Evolutionary conservation across 2,797 vertebrate species (phyloP).

Genomic region (Thripadectes ignobilis): DNA sequence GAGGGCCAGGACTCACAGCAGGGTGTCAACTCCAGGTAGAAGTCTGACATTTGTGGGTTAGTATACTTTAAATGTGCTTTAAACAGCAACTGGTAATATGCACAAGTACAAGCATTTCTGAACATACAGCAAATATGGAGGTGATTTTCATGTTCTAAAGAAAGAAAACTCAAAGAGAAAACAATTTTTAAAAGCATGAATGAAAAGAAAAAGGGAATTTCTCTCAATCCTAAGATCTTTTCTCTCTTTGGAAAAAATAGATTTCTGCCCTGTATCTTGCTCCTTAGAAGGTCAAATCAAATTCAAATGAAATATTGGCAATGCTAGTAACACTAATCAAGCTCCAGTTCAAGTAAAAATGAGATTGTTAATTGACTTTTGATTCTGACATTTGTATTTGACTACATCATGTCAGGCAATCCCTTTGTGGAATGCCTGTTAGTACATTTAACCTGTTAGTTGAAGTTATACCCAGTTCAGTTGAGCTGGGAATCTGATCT

Average conservation of each 20-base stretch:
- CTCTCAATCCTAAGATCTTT: not conserved
- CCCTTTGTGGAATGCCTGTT: not conserved
- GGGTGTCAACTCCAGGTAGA: not conserved
- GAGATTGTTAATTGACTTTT: not conserved
- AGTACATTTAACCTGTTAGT: not conserved
- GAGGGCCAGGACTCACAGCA: not conserved
- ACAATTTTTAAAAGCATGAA: not conserved
- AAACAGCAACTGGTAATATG: not conserved
- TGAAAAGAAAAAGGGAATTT: not conserved
- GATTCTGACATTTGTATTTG: not conserved
- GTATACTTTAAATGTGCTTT: not conserved
- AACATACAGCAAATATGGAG: not conserved
- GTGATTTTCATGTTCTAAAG: not conserved
- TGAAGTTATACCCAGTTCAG: not conserved
- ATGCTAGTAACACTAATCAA: not conserved
- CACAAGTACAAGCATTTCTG: not conserved
- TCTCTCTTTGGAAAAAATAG: not conserved
- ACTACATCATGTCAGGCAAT: not conserved
- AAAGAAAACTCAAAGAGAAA: not conserved
- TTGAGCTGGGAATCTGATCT: not conserved
- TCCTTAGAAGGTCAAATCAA: not conserved
- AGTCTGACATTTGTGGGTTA: not conserved
- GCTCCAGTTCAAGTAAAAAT: not conserved
- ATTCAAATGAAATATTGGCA: not conserved
- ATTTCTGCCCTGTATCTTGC: not conserved